Base-by-base conservation (phyloP, 2,888 invertebrate species). In the Iphiclides podalirius region DNA sequence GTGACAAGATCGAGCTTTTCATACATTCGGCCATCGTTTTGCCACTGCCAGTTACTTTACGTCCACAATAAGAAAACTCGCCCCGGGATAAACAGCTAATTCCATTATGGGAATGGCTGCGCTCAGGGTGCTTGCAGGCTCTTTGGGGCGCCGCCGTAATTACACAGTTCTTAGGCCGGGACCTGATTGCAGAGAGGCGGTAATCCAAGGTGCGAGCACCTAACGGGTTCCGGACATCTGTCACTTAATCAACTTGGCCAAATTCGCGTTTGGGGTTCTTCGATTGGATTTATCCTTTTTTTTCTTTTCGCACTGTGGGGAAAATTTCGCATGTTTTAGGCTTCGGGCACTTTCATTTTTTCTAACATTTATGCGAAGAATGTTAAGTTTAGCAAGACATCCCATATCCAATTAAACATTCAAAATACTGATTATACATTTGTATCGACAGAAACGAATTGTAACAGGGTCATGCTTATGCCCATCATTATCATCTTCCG, bases 81-180 rank as follows among this genome's bases (percentile, higher is more conserved):
- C 51, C 39, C 54, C 55, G 64, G 64, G 48, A 72, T 75, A 75
- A 77, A 70, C 70, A 73, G 71, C 66, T 72, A 65, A 74, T 77
- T 70, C 67, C 71, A 75, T 78, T 78, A 75, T 64, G 66, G 64
- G 67, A 71, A 70, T 64, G 64, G 68, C 56, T 51, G 54, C 63
- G 53, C 66, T 61, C 67, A 67, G 67, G 55, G 53, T 52, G 63
- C 58, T 55, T 63, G 67, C 64, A 61, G 59, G 51, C 55, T 57
- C 54, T 54, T 58, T 57, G 58, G 55, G 55, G 55, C 44, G 51
- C 54, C 48, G 16, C 2, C 34, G 35, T 44, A 49, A 57, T 58
- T 53, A 58, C 52, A 55, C 50, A 53, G 46, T 56, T 54, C 57
- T 55, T 60, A 58, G 51, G 37, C 40, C 14, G 42, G 43, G 28